Percentiles rank a stretch among this genome's conserved stretches.
These are phyloP conservation scores for Harpalus rubripes DNA, from an alignment of 2,888 invertebrate genomes.

Conservation along the genomic window DNA sequence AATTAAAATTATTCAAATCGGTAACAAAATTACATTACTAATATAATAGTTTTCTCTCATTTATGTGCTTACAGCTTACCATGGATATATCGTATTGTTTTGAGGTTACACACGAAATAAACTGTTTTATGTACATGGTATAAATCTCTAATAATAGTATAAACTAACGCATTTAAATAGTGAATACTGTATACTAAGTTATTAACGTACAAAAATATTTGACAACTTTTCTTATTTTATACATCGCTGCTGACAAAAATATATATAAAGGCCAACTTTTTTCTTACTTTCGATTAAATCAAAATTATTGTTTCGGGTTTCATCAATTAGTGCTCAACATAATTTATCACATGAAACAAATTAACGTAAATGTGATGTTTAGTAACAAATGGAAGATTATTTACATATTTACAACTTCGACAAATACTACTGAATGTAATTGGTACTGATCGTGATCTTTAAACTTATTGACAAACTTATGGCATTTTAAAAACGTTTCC, in stretches of 20 bases:
- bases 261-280: constrained; percentile 64
- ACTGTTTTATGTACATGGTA: constrained; percentile 25
- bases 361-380: constrained; percentile 49
- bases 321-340: constrained; percentile 17
- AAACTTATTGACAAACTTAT: constrained; percentile 13
- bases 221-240: constrained; percentile 60
- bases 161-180: constrained; percentile 39
- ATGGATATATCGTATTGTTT: constrained; percentile 24
- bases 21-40: constrained; percentile 51
- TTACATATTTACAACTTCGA: constrained; percentile 60
- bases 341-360: constrained; percentile 27
- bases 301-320: constrained; percentile 35
- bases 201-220: constrained; percentile 67
- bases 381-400: constrained; percentile 52
- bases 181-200: constrained; percentile 64
- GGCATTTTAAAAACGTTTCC: background rate
- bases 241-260: constrained; percentile 64
- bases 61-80: constrained; percentile 18
- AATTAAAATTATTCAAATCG: constrained; percentile 40
- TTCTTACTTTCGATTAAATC: constrained; percentile 33
- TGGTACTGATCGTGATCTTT: constrained; percentile 1
- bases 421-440: constrained; percentile 29
- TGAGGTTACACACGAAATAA: constrained; percentile 15
- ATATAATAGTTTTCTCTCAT: constrained; percentile 25
- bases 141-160: constrained; percentile 41